A percentile compares a stretch with the other conserved stretches of the same genome.
These are phyloP conservation scores for Drosophila prosaltans DNA, from an alignment of 1,140 invertebrate genomes.

Conservation along the genomic window DNA sequence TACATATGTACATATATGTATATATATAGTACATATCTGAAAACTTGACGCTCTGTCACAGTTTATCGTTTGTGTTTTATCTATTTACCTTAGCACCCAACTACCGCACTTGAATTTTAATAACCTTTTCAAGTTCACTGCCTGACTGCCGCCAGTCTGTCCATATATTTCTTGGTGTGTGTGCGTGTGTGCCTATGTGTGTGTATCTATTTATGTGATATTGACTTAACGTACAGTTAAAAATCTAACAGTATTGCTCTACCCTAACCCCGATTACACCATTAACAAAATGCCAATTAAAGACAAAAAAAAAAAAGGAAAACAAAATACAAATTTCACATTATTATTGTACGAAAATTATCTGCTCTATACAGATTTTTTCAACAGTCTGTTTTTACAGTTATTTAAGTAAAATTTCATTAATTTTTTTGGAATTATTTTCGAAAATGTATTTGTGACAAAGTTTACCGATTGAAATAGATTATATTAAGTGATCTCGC, in stretches of 20 bases:
- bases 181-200: not conserved
- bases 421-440: too few relatives aligned
- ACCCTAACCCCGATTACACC: slow-evolving; percentile 8
- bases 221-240: slow-evolving; percentile 12
- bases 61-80: slow-evolving; percentile 17
- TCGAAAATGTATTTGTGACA: too few relatives aligned
- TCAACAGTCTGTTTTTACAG: too few relatives aligned
- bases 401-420: too few relatives aligned
- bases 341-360: not conserved
- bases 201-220: slow-evolving; percentile 13
- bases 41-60: slow-evolving; percentile 15
- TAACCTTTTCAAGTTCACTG: slow-evolving; percentile 78
- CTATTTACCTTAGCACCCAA: slow-evolving; percentile 72
- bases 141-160: slow-evolving; percentile 28
- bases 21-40: slow-evolving; percentile 8
- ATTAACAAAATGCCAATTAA: slow-evolving; percentile 33
- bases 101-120: slow-evolving; percentile 76
- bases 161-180: not conserved
- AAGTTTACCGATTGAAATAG: too few relatives aligned
- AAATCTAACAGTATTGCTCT: slow-evolving; percentile 12
- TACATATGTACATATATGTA: not conserved
- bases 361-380: not conserved
- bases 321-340: not conserved
- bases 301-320: not conserved
- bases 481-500: too few relatives aligned